Conservation (phyloP, 2,888 invertebrate species). For the Macrostomum cliftonense region DNA sequence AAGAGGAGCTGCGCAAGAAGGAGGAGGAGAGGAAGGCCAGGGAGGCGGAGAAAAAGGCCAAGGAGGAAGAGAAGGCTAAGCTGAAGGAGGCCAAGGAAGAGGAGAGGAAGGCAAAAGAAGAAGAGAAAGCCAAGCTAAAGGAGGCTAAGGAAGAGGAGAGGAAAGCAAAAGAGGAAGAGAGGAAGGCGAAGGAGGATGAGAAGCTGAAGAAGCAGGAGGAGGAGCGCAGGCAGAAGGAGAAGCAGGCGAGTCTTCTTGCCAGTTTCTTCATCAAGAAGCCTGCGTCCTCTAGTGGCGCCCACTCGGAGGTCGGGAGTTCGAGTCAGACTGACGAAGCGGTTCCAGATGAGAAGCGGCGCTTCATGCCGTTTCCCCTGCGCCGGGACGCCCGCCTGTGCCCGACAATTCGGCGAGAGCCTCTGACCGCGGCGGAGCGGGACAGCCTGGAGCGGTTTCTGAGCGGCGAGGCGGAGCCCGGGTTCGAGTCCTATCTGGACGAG, state of each 20-base stretch:
- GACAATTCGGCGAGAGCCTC: conserved; percentile 42
- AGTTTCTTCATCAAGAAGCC: conserved; percentile 10
- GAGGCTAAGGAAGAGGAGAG: conserved; percentile 13
- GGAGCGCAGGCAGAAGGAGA: conserved; percentile 12
- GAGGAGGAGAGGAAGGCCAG: conserved; percentile 28
- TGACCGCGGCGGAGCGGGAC: conserved; percentile 37
- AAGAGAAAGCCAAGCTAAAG: conserved; percentile 6
- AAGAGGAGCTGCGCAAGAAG: conserved; percentile 43
- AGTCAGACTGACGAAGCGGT: background rate
- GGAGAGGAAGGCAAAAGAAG: conserved; percentile 21
- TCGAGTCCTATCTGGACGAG: no score
- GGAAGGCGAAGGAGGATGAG: conserved; percentile 19
- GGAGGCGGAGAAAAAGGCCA: conserved; percentile 11
- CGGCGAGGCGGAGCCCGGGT: background rate
- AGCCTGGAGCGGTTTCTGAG: conserved; percentile 43
- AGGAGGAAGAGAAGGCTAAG: conserved; percentile 18
- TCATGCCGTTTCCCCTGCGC: conserved; percentile 47
- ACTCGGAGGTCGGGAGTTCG: no score
- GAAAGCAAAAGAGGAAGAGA: conserved; percentile 5
- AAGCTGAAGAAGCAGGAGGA: conserved; percentile 15
- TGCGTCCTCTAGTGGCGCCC: background rate
- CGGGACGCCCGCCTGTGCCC: conserved; percentile 73
- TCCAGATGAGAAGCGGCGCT: conserved; percentile 38
- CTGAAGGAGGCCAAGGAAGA: conserved; percentile 13
- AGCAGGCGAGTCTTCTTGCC: conserved; percentile 13